A percentile compares a stretch with the other conserved stretches of the same genome.
Evolutionary conservation across 2,888 invertebrate genomes (phyloP).

Genomic region (Mesorhabditis belari): DNA sequence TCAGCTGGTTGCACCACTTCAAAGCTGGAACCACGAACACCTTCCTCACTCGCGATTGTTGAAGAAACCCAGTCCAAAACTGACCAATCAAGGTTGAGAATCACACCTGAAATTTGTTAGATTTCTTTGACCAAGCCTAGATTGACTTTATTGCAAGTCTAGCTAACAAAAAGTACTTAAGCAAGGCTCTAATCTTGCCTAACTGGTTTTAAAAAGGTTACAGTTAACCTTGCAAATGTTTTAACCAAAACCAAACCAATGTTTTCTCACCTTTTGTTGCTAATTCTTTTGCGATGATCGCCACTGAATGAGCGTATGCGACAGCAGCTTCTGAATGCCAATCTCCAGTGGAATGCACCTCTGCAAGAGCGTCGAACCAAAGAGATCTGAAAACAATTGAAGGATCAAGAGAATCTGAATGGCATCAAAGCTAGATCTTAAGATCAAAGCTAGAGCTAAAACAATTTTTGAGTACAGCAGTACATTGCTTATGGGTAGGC

Average conservation of each 20-base stretch:
- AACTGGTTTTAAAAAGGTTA: neutral
- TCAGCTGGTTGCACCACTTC: slow-evolving; percentile 37
- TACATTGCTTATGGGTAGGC: no score
- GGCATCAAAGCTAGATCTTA: no score
- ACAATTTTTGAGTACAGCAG: no score
- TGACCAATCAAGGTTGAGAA: slow-evolving; percentile 38
- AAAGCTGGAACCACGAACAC: slow-evolving; percentile 16
- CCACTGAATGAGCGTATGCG: slow-evolving; percentile 87
- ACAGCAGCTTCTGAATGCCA: slow-evolving; percentile 88
- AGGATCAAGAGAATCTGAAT: no score
- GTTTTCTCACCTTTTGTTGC: slow-evolving; percentile 59
- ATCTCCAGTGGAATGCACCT: slow-evolving; percentile 61
- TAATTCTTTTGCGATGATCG: slow-evolving; percentile 85
- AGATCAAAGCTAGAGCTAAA: no score
- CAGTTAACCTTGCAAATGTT: neutral
- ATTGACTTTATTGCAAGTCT: neutral
- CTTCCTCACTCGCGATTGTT: slow-evolving; percentile 31
- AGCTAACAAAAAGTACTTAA: neutral
- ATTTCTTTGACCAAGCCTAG: neutral
- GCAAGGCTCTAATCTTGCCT: neutral
- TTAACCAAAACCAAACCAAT: neutral
- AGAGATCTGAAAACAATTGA: slow-evolving; percentile 69
- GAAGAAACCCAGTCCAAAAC: slow-evolving; percentile 40
- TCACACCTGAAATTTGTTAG: neutral
- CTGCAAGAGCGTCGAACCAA: slow-evolving; percentile 76